Conservation (phyloP, 1,140 invertebrate genomes). For the Phymorhynchus buccinoides region DNA sequence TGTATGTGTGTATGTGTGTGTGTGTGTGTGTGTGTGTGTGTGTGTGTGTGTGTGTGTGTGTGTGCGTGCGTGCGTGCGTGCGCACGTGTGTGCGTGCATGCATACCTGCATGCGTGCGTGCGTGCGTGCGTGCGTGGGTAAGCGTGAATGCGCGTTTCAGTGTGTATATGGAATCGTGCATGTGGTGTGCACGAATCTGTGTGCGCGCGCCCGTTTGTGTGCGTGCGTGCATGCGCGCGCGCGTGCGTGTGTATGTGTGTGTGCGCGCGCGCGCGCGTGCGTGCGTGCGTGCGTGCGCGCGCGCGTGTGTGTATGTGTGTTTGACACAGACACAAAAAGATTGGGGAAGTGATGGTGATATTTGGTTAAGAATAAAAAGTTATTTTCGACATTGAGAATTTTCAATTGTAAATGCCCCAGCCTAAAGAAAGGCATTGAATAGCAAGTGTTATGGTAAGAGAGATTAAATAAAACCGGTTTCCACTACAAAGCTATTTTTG, state of each 20-base stretch:
- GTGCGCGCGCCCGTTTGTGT: no score
- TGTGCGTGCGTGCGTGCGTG: background rate
- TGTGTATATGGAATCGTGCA: no score
- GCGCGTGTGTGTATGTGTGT: background rate
- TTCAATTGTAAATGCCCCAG: no score
- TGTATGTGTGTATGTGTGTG: background rate
- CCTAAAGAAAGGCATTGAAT: no score
- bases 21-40: background rate
- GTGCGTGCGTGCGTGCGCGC: background rate
- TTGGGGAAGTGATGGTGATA: no score
- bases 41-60: constrained; percentile 3
- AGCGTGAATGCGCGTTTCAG: no score
- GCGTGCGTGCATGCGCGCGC: background rate
- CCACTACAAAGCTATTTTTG: no score
- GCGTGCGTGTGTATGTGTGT: background rate
- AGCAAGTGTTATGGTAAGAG: background rate
- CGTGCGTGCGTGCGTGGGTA: no score
- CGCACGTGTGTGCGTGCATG: background rate
- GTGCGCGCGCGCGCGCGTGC: background rate
- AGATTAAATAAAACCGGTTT: background rate
- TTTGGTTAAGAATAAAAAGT: no score
- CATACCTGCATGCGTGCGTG: background rate
- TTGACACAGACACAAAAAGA: background rate
- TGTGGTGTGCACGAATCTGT: no score
- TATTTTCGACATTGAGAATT: no score